Evolutionary conservation across 2,113 vertebrate genomes (phyloP), one percentile per base, ranked within the genome.

Genomic region (Hiodon alosoides): DNA sequence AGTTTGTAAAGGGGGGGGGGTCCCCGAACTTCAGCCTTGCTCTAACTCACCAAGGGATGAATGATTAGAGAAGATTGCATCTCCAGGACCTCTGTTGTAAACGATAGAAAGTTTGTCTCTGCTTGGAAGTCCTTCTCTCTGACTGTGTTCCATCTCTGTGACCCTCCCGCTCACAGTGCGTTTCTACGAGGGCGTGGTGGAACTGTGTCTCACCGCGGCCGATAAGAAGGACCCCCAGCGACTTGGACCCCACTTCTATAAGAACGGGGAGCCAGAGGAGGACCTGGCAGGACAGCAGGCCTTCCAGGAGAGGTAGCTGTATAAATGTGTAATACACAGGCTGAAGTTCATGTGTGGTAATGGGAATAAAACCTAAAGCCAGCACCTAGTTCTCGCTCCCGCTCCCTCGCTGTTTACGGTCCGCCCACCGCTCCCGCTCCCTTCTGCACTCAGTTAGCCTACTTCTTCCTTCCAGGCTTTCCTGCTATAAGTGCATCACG

Each of bases 181-280:
- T 76, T 99, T 96, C 83, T 99, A 98, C 68, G 97, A 99, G 87
- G 97, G 97, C 1, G 95, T 97, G 9, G 92, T 97, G 53, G 96
- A 99, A 85, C 88, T 98, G 67, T 95, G 93, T 71, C 95, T 99
- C 65, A 94, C 94, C 50, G 95, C 96, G 65, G 95, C 97, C 46
- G 95, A 96, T 80, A 98, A 97, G 71, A 98, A 96, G 81, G 97
- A 99, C 82, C 97, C 94, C 3, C 97, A 99, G 83, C 93, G 94
- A 46, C 90, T 98, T 66, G 97, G 96, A 2, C 96, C 94, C 61
- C 97, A 99, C 86, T 98, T 96, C 83, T 96, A 99, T 86, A 98
- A 96, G 85, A 96, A 98, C 47, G 96, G 94, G 77, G 96, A 99
- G 83, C 96, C 97, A n/a, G 96, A 98, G 83, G 96, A 98, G 57